Percentiles rank a stretch among this genome's conserved stretches.
Evolutionary conservation across 64 coral and sea anemone species (phyloP).

Genomic region (Actinia tenebrosa): DNA sequence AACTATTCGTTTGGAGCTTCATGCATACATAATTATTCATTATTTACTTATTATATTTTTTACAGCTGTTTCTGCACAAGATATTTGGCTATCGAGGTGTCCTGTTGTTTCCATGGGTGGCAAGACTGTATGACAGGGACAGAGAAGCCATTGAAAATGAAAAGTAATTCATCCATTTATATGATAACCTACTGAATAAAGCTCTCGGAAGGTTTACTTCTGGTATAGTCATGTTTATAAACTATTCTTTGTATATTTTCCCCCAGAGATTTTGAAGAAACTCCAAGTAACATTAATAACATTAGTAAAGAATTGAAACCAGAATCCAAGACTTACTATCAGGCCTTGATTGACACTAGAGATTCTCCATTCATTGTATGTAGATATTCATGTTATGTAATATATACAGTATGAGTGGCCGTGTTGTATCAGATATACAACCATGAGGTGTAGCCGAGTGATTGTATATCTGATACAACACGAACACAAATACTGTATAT

Average conservation of each 20-base stretch:
- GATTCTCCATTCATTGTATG: constrained; percentile 96
- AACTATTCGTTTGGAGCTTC: background rate
- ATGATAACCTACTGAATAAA: too few relatives aligned
- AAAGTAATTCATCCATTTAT: constrained; percentile 12
- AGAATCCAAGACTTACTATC: constrained; percentile 81
- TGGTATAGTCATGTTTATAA: too few relatives aligned
- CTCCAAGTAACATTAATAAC: constrained; percentile 24
- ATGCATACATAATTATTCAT: background rate
- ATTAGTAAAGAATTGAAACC: constrained; percentile 78
- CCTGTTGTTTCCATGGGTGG: constrained; percentile 89
- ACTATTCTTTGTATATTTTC: background rate
- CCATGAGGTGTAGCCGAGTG: too few relatives aligned
- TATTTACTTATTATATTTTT: background rate
- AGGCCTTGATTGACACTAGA: constrained; percentile 89
- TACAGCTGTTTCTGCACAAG: constrained; percentile 88
- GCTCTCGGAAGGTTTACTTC: background rate
- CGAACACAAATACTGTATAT: too few relatives aligned
- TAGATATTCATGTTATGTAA: background rate
- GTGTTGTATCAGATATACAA: too few relatives aligned
- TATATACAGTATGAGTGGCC: too few relatives aligned
- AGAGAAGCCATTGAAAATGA: constrained; percentile 76
- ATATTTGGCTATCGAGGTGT: constrained; percentile 98
- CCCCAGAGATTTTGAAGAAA: constrained; percentile 82
- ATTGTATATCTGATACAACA: too few relatives aligned
- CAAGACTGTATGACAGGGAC: constrained; percentile 93